A percentile compares a stretch with the other conserved stretches of the same genome.
Conservation (phyloP, 2,113 vertebrate species). For the Helogale parvula region DNA sequence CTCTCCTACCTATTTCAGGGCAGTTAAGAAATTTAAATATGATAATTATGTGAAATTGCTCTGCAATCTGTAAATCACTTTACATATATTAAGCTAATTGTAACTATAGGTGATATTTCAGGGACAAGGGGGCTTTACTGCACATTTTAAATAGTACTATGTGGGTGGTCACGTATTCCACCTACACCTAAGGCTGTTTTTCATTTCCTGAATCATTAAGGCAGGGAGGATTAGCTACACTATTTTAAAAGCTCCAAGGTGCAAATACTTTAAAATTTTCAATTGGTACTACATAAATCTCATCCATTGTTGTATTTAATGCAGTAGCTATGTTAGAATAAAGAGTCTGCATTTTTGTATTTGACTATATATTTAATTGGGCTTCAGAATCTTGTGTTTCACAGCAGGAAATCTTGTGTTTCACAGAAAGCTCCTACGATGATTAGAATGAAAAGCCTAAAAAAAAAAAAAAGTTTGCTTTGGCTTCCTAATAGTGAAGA, state of each 20-base stretch:
- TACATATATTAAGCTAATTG: conserved; percentile 15
- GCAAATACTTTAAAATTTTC: conserved; percentile 51
- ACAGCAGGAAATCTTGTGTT: conserved; percentile 14
- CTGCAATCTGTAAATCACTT: conserved; percentile 37
- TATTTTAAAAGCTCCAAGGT: neutral
- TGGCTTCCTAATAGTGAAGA: conserved; percentile 39
- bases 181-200: neutral
- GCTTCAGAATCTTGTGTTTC: conserved; percentile 55
- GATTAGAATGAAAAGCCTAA: conserved; percentile 47
- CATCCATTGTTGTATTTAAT: conserved; percentile 52
- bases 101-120: neutral
- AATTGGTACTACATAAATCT: conserved; percentile 31
- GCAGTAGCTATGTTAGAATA: neutral
- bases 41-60: neutral
- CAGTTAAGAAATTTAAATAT: conserved; percentile 24
- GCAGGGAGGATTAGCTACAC: conserved; percentile 3
- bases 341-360: conserved; percentile 50
- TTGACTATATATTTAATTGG: conserved; percentile 64
- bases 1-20: neutral
- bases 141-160: conserved; percentile 36
- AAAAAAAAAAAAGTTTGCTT: neutral
- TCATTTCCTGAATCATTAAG: conserved; percentile 30
- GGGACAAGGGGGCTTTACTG: neutral
- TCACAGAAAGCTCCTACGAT: neutral
- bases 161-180: neutral